Conservation (phyloP, 2,888 invertebrate species). For the Pimpla rufipes region DNA sequence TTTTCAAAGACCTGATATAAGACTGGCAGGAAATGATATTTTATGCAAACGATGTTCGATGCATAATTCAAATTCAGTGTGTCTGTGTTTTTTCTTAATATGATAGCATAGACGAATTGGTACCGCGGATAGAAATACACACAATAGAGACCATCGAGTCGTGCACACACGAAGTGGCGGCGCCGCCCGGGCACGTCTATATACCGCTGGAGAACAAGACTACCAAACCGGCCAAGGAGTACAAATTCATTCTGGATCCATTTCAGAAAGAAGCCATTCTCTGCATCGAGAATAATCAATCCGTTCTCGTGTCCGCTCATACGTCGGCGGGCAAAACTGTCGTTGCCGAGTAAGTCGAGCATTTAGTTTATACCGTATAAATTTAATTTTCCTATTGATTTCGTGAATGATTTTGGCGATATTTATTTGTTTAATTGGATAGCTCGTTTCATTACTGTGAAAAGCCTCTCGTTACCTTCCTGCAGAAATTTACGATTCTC, state of each 20-base stretch:
- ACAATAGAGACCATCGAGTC: slow-evolving; percentile 96
- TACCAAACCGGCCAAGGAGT: slow-evolving; percentile 94
- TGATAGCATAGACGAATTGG: slow-evolving; percentile 90
- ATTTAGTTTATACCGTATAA: neutral
- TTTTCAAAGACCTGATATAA: too few species aligned
- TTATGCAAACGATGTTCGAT: neutral
- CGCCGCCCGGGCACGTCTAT: slow-evolving; percentile 95
- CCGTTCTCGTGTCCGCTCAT: slow-evolving; percentile 99
- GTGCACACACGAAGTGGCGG: slow-evolving; percentile 98
- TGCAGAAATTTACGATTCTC: too few species aligned
- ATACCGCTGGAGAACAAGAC: slow-evolving; percentile 87
- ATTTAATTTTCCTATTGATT: neutral
- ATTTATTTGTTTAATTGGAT: too few species aligned
- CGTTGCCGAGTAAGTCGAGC: slow-evolving; percentile 95
- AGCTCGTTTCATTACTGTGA: too few species aligned
- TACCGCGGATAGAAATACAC: slow-evolving; percentile 94
- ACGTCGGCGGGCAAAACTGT: slow-evolving; percentile 99
- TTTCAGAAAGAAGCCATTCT: slow-evolving; percentile 99
- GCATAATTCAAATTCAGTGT: slow-evolving; percentile 33
- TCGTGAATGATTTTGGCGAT: too few species aligned
- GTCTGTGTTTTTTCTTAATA: slow-evolving; percentile 43
- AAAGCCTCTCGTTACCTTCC: too few species aligned
- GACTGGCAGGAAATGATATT: too few species aligned
- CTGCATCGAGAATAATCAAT: slow-evolving; percentile 99
- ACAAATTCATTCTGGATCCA: slow-evolving; percentile 97